These are phyloP conservation scores for Oscheius sp. DNA, from an alignment of 2,888 invertebrate species.

Conservation along the genomic window DNA sequence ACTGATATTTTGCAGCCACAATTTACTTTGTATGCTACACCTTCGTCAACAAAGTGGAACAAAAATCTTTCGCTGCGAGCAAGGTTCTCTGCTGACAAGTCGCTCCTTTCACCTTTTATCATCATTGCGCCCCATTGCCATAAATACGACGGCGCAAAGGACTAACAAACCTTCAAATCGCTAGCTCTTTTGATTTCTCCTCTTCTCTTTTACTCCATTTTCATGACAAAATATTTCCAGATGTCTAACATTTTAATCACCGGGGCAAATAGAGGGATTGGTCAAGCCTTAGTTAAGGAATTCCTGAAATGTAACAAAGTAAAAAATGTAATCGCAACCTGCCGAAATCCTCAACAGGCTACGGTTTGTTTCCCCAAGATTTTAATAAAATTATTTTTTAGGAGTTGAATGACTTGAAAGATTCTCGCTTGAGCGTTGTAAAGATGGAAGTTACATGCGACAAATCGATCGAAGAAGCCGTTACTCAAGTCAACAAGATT, in stretches of 20 bases:
- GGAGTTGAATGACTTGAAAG: constrained; percentile 17
- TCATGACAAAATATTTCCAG: not conserved
- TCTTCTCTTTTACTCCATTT: not conserved
- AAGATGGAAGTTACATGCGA: constrained; percentile 22
- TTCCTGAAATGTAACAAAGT: constrained; percentile 23
- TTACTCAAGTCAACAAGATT: constrained; percentile 27
- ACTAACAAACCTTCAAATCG: too few species aligned
- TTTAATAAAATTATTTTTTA: not conserved
- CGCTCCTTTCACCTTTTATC: not conserved
- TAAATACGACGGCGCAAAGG: too few species aligned
- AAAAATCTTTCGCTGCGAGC: too few species aligned
- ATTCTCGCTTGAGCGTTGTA: constrained; percentile 11
- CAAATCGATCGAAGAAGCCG: constrained; percentile 13
- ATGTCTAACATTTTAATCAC: constrained; percentile 21
- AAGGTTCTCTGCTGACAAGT: too few species aligned
- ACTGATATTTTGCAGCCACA: too few species aligned
- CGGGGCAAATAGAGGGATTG: constrained; percentile 32
- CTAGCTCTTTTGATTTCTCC: too few species aligned
- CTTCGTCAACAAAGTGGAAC: too few species aligned
- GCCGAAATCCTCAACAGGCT: constrained; percentile 17
- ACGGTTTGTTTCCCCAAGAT: not conserved
- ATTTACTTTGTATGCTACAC: too few species aligned
- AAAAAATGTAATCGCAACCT: constrained; percentile 19
- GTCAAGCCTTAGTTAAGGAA: constrained; percentile 19
- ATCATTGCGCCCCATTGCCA: too few species aligned